Base-by-base conservation (phyloP, 1,140 invertebrate species). In the Bombus vancouverensis region DNA sequence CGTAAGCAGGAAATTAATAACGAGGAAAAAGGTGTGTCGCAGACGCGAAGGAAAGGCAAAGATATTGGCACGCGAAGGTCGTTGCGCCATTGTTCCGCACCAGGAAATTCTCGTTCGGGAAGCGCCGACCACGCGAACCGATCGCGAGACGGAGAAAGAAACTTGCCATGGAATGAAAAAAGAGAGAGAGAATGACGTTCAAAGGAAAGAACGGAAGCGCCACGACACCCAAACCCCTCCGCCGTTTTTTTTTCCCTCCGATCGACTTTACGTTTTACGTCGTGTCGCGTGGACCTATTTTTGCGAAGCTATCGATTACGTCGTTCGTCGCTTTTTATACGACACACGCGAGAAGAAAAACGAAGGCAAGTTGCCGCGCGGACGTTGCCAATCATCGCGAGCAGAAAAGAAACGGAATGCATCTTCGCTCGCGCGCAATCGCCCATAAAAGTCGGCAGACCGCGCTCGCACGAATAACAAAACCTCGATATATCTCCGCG, bases 11-110 rank as follows among this genome's bases (percentile, higher is more conserved):
- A 59, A 10, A 59, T 59, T 59, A 28, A 28, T 12, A 28, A 59
- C 0, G 10, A 12, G 10, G 28, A 59, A 3, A 3, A 57, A 10
- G 0, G 25, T 0, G 18, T 22, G 47, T 53, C 2, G 57, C 37
- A 10, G 5, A n/a, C 62, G n/a, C 28, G 34, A 74, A 22, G 32
- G 4, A 74, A 34, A 71, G 42, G 79, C 4, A 86, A 34, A 81
- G 71, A 89, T 87, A 53, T 81, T 71, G 77, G 88, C 82, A 88
- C 81, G 81, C 88, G 87, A 91, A 91, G 89, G 86, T 88, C 79
- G 78, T 62, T 89, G 81, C 85, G 85, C 85, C 89, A 85, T 91
- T 91, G 87, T 91, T 78, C 80, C 65, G 71, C 80, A 88, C 75
- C 85, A 81, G 89, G 87, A 90, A 90, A 87, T 77, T 76, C 82